A percentile compares a stretch with the other conserved stretches of the same genome.
Conservation (phyloP, 2,888 invertebrate species). For the Dorcus parallelipipedus region DNA sequence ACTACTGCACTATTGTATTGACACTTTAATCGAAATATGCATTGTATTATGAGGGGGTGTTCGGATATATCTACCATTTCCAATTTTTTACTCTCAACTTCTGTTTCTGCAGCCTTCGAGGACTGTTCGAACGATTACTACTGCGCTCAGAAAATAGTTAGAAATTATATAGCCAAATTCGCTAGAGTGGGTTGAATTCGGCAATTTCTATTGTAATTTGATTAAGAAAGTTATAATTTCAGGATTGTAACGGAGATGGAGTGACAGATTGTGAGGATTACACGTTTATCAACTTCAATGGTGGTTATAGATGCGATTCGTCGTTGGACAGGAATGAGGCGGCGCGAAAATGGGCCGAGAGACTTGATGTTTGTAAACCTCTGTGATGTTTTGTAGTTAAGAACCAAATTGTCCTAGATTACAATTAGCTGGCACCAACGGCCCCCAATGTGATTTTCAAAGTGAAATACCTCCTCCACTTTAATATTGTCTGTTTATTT, state of each 20-base stretch:
- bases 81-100: not conserved
- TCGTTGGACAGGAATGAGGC: conserved; percentile 37
- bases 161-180: conserved; percentile 58
- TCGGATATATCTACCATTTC: not conserved
- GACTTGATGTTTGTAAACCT: not conserved
- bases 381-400: too few relatives aligned
- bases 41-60: not conserved
- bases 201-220: not conserved
- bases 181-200: conserved; percentile 50
- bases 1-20: too few relatives aligned
- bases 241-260: conserved; percentile 65
- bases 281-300: conserved; percentile 62
- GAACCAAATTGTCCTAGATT: too few relatives aligned
- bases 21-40: not conserved
- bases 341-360: conserved; percentile 35
- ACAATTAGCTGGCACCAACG: too few relatives aligned
- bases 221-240: conserved; percentile 26
- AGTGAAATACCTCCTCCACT: too few relatives aligned
- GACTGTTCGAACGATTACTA: conserved; percentile 59
- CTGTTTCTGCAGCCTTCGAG: conserved; percentile 54
- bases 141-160: conserved; percentile 59
- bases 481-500: too few relatives aligned
- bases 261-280: conserved; percentile 63
- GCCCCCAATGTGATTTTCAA: too few relatives aligned
- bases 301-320: conserved; percentile 52